Percentiles rank a stretch among this genome's conserved stretches.
phyloP scores from a whole-genome alignment of 2,888 invertebrate species.

The Spialia ferax region DNA sequence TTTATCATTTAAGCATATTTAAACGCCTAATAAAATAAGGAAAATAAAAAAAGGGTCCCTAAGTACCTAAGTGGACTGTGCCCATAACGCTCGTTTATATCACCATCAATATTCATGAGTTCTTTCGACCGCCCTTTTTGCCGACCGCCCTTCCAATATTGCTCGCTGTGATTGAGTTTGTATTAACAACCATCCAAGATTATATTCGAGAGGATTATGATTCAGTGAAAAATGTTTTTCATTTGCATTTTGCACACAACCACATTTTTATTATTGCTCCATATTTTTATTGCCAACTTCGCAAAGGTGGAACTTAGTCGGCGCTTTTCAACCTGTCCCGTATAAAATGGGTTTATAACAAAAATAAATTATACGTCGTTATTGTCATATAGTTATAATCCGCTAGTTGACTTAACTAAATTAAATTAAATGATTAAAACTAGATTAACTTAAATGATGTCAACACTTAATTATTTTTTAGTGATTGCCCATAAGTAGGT shows the following conservation, averaged over 20 bases:
- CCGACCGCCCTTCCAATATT: constrained; percentile 26
- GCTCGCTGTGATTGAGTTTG: constrained; percentile 34
- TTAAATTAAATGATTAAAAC: no score
- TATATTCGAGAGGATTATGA: constrained; percentile 22
- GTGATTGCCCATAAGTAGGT: no score
- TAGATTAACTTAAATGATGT: no score
- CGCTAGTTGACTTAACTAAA: no score
- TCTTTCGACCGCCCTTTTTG: constrained; percentile 29
- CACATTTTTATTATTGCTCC: neutral
- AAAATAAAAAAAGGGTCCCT: constrained; percentile 27
- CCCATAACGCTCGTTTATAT: constrained; percentile 39
- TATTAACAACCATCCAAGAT: constrained; percentile 25
- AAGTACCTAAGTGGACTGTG: constrained; percentile 32
- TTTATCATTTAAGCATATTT: neutral
- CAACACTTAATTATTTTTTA: no score
- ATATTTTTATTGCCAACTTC: neutral
- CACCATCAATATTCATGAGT: constrained; percentile 39
- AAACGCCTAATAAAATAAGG: constrained; percentile 11
- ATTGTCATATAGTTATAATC: no score
- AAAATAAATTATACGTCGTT: no score
- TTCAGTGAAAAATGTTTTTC: constrained; percentile 11
- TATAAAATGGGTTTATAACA: no score
- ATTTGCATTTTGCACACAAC: neutral
- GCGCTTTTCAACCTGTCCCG: no score
- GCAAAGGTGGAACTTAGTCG: no score